These are phyloP conservation scores for Heliconius nattereri DNA, from an alignment of 1,140 invertebrate genomes.

Conservation along the genomic window DNA sequence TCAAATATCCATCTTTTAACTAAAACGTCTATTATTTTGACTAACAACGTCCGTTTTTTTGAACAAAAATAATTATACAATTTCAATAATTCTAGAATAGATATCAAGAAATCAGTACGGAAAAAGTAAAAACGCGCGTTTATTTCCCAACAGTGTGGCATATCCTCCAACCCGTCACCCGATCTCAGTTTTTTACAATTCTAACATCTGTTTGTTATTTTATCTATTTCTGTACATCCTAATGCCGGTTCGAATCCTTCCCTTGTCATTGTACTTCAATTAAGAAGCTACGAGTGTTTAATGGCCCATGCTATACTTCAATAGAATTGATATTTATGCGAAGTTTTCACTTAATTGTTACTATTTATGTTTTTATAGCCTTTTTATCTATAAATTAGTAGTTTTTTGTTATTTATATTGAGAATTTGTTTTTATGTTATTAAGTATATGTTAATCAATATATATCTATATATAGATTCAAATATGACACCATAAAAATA, in stretches of 20 bases:
- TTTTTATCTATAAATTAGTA: background rate
- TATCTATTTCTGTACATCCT: slow-evolving; percentile 71
- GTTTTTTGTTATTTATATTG: background rate
- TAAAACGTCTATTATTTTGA: too few species aligned
- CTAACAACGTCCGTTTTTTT: too few species aligned
- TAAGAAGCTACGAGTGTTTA: slow-evolving; percentile 63
- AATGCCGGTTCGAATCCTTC: slow-evolving; percentile 53
- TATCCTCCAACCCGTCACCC: slow-evolving; percentile 52
- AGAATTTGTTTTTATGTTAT: too few species aligned
- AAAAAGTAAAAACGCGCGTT: slow-evolving; percentile 25
- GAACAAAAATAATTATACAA: too few species aligned
- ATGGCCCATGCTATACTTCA: slow-evolving; percentile 60
- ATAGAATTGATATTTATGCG: slow-evolving; percentile 47
- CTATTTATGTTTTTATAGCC: slow-evolving; percentile 15
- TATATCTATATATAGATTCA: too few species aligned
- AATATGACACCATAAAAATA: too few species aligned
- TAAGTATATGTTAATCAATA: too few species aligned
- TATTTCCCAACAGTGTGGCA: slow-evolving; percentile 35
- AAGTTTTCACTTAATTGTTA: slow-evolving; percentile 57
- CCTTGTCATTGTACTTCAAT: slow-evolving; percentile 73
- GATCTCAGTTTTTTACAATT: slow-evolving; percentile 61
- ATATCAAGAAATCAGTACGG: background rate
- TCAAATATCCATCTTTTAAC: too few species aligned
- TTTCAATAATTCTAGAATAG: too few species aligned
- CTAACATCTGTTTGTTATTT: slow-evolving; percentile 75